A percentile compares a stretch with the other conserved stretches of the same genome.
phyloP scores from a whole-genome alignment of 1,140 invertebrate genomes.

The Drosophila nasuta region DNA sequence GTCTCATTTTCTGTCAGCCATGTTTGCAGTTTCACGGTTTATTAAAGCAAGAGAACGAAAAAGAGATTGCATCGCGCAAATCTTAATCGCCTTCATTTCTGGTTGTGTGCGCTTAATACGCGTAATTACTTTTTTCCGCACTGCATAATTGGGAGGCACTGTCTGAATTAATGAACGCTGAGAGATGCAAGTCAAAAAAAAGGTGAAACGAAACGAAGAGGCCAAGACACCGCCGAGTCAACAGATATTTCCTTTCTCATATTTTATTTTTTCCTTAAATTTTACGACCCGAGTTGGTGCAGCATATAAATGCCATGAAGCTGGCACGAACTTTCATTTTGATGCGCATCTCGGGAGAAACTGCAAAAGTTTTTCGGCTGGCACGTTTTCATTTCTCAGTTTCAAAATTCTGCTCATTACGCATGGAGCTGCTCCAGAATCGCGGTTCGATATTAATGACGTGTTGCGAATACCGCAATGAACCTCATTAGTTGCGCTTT shows the following conservation, averaged over 20 bases:
- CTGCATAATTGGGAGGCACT: conserved; percentile 16
- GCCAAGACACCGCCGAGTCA: too few species aligned
- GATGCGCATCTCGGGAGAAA: conserved; percentile 9
- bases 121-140: conserved; percentile 10
- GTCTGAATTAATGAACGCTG: conserved; percentile 17
- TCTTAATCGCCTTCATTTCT: neutral
- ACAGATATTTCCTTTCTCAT: neutral
- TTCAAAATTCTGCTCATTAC: conserved; percentile 63
- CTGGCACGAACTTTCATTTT: conserved; percentile 9
- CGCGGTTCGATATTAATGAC: conserved; percentile 61
- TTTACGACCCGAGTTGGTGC: neutral
- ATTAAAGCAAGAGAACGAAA: neutral
- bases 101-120: neutral
- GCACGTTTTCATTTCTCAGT: conserved; percentile 1
- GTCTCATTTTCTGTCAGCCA: neutral
- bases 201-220: neutral
- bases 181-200: conserved; percentile 1
- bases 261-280: neutral
- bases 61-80: conserved; percentile 1
- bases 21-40: neutral
- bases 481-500: neutral
- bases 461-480: conserved; percentile 32
- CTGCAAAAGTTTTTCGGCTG: conserved; percentile 9
- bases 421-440: conserved; percentile 48
- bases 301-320: conserved; percentile 7